These are phyloP conservation scores for Bucorvus abyssinicus DNA, from an alignment of 2,797 vertebrate genomes.

Conservation along the genomic window DNA sequence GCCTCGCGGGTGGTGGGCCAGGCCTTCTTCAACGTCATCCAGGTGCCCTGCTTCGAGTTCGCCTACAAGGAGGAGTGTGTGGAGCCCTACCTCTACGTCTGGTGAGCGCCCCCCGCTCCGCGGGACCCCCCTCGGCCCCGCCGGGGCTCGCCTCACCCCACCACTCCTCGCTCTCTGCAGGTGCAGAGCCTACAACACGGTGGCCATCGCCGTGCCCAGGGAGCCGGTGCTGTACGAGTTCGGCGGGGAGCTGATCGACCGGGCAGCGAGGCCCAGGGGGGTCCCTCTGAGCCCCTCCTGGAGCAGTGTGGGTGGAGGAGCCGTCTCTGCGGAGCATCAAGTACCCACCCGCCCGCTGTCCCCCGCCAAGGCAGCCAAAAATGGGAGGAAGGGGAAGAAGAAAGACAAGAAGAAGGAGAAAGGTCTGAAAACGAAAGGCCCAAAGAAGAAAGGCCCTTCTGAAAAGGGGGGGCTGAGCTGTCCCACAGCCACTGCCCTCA, in stretches of 20 bases:
- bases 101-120: constrained; percentile 79
- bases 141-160: rapidly evolving
- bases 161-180: constrained; percentile 43
- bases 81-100: constrained; percentile 88
- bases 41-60: constrained; percentile 88
- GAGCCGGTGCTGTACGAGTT: constrained; percentile 86
- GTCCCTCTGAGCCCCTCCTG: neutral
- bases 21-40: constrained; percentile 90
- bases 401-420: constrained; percentile 66
- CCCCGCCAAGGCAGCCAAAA: neutral
- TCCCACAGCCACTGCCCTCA: rapidly evolving
- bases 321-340: rapidly evolving
- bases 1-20: constrained; percentile 86
- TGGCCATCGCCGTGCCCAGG: constrained; percentile 81
- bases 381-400: constrained; percentile 71
- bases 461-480: neutral
- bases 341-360: rapidly evolving
- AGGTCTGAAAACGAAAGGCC: constrained; percentile 39
- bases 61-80: constrained; percentile 84
- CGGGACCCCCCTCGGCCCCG: rapidly evolving
- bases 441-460: constrained; percentile 22
- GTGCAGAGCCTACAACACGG: constrained; percentile 85
- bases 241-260: constrained; percentile 83
- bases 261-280: constrained; percentile 58
- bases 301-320: neutral